phyloP scores from a whole-genome alignment of 2,888 invertebrate genomes.

The Ectropis crepuscularia region DNA sequence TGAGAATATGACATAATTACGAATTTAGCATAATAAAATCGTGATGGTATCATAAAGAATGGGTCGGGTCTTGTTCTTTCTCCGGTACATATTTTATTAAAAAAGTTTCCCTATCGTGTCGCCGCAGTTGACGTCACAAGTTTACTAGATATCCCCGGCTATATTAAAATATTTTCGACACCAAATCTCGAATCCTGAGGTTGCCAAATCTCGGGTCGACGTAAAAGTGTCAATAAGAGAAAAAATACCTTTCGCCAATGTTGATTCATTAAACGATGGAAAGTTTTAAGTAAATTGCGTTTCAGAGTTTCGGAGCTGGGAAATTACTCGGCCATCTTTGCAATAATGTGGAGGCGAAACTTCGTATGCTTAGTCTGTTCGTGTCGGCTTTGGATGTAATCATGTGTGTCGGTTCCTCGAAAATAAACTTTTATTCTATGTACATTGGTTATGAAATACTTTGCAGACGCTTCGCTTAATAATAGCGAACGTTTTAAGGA shows the following conservation, averaged over 20 bases:
- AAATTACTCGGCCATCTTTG: constrained; percentile 59
- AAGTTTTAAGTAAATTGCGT: constrained; percentile 52
- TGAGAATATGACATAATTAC: constrained; percentile 41
- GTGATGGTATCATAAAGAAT: constrained; percentile 58
- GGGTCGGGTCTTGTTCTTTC: constrained; percentile 41
- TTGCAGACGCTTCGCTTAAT: constrained; percentile 34
- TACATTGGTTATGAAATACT: constrained; percentile 40
- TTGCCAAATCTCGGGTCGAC: constrained; percentile 39
- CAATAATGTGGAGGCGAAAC: constrained; percentile 46
- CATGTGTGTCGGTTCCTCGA: constrained; percentile 43
- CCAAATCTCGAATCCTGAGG: constrained; percentile 46
- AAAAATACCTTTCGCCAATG: constrained; percentile 47
- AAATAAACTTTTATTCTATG: constrained; percentile 42
- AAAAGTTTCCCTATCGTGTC: constrained; percentile 70
- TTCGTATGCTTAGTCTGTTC: constrained; percentile 37
- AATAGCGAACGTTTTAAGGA: constrained; percentile 26
- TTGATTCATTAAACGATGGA: constrained; percentile 60
- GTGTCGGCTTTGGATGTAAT: constrained; percentile 44
- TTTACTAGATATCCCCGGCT: constrained; percentile 56
- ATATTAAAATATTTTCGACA: constrained; percentile 70
- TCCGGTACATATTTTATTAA: constrained; percentile 71
- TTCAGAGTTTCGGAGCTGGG: constrained; percentile 52
- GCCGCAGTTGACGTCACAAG: constrained; percentile 59
- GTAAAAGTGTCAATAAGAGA: constrained; percentile 50
- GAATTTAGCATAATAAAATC: constrained; percentile 57